These are phyloP conservation scores for Pongo abelii DNA, from an alignment of 2,113 vertebrate genomes.

Conservation along the genomic window DNA sequence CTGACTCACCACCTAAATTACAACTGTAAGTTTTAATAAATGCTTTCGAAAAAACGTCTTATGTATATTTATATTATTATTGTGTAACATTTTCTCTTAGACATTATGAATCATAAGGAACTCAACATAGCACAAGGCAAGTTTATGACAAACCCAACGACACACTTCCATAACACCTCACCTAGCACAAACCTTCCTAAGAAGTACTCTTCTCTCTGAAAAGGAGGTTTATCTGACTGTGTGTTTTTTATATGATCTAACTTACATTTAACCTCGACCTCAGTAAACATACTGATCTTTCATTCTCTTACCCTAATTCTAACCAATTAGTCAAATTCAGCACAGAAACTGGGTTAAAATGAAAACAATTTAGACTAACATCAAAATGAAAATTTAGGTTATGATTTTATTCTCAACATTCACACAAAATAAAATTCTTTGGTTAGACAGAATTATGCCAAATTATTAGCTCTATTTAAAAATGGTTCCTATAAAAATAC, in stretches of 20 bases:
- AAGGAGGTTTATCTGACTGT: not conserved
- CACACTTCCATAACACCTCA: rapidly evolving
- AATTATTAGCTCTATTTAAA: slow-evolving; percentile 15
- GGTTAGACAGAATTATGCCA: not conserved
- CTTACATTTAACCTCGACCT: not conserved
- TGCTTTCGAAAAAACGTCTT: not conserved
- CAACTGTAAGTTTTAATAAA: not conserved
- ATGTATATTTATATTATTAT: not conserved
- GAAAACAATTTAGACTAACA: not conserved
- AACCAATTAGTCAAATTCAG: not conserved
- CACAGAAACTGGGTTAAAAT: not conserved
- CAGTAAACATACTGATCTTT: not conserved
- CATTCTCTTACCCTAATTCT: not conserved
- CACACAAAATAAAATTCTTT: not conserved
- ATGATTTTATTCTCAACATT: not conserved
- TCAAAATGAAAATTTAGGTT: not conserved
- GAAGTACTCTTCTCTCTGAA: not conserved
- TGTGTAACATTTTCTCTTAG: not conserved
- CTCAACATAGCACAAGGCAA: not conserved
- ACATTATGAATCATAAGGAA: not conserved
- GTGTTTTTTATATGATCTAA: not conserved
- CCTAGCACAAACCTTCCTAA: not conserved
- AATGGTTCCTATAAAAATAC: not conserved
- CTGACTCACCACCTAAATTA: not conserved
- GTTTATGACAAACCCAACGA: not conserved